phyloP scores from a whole-genome alignment of 2,888 invertebrate species.

The Sphaerophoria taeniata region DNA sequence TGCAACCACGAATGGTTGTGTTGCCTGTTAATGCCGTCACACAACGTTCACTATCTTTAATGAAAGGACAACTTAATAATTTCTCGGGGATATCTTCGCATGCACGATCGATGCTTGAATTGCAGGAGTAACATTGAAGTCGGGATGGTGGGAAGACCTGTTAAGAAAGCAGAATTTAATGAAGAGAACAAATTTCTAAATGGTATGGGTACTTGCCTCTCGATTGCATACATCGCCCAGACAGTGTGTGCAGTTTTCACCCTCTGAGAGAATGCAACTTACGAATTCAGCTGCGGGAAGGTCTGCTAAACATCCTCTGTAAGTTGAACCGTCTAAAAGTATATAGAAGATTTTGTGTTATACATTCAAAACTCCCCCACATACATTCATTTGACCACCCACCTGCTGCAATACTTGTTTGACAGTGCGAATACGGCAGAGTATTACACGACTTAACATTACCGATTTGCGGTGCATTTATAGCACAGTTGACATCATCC shows the following conservation, averaged over 20 bases:
- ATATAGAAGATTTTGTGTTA: not conserved
- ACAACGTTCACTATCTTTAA: constrained; percentile 77
- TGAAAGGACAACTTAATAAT: constrained; percentile 75
- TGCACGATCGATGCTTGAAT: constrained; percentile 76
- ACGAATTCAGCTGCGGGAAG: constrained; percentile 76
- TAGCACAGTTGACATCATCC: constrained; percentile 77
- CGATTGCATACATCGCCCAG: constrained; percentile 78
- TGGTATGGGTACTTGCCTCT: constrained; percentile 75
- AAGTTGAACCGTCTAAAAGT: constrained; percentile 78
- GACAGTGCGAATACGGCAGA: constrained; percentile 78
- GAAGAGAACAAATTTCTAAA: not conserved
- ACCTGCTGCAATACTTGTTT: constrained; percentile 76
- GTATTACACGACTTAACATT: constrained; percentile 76
- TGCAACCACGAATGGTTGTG: constrained; percentile 79
- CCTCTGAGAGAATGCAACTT: constrained; percentile 77
- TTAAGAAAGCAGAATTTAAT: constrained; percentile 40
- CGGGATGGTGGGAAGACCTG: constrained; percentile 80
- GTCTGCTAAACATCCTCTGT: constrained; percentile 78
- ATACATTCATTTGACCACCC: too few relatives aligned
- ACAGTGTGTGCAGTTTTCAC: constrained; percentile 77
- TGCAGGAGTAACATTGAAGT: constrained; percentile 78
- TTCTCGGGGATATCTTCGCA: constrained; percentile 78
- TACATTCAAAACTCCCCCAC: too few relatives aligned
- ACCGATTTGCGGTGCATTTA: constrained; percentile 75
- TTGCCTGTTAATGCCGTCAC: constrained; percentile 76